Base-by-base conservation (phyloP, 1,140 invertebrate genomes). In the Drosophila watanabei region DNA sequence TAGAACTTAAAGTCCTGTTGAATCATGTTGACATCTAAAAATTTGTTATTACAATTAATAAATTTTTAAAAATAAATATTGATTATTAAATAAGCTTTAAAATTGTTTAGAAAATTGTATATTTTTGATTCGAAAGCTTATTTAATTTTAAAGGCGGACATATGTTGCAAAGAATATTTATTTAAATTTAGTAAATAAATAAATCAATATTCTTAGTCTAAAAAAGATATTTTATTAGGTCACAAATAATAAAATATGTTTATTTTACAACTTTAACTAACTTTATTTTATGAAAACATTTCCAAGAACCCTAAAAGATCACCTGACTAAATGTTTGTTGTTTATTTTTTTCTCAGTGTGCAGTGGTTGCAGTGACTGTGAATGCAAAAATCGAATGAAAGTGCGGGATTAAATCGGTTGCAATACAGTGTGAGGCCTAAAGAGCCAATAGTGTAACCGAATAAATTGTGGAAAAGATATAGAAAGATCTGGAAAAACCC, bases 311-410 rank as follows among this genome's bases (percentile, higher is more conserved):
- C n/a, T 32, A 2, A 18, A 33, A 52, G 33, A 18, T 0, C 5
- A 32, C 7, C 33, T 33, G 3, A 4, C 5, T 18, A 13, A 56
- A 56, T 56, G 4, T 32, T 20, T 58, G 11, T 32, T 20, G 14
- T 16, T 14, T 45, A 24, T 24, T 18, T 62, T 63, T 48, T 24
- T 68, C 68, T 18, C 68, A 56, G 68, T 71, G 68, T 56, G n/a
- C 24, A 3, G 16, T 35, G 5, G 16, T 35, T 16, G 7, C 30
- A 49, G 61, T 33, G 48, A 63, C 16, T 41, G 62, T 51, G 35
- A 45, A 24, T 35, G 13, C 48, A 45, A 54, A 70, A 54, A 68
- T 20, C 39, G 20, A 54, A 46, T 46, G 18, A 70, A 68, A 70
- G 68, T 70, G 59, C n/a, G 11, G n/a, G 24, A 46, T 48, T 63